These are phyloP conservation scores for Smittia sp. DNA, from an alignment of 2,888 invertebrate genomes.

Conservation along the genomic window DNA sequence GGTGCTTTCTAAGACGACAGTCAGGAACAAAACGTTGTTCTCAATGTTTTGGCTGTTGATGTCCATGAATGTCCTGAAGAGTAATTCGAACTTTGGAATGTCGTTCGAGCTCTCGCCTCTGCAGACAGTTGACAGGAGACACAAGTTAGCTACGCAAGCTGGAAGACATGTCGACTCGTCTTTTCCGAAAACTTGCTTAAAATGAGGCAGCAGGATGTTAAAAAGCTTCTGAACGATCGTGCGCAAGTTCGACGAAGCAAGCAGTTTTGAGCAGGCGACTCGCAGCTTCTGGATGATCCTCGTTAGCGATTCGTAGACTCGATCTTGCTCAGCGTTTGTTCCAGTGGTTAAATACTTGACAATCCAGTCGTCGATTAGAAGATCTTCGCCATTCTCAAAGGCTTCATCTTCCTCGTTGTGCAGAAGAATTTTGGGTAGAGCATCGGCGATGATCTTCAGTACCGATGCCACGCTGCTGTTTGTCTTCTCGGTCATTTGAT, in stretches of 20 bases:
- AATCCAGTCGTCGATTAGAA: slow-evolving; percentile 49
- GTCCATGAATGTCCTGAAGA: slow-evolving; percentile 47
- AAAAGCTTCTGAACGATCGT: slow-evolving; percentile 47
- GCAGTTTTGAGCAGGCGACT: not conserved
- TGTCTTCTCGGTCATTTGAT: slow-evolving; percentile 23
- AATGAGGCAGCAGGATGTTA: slow-evolving; percentile 49
- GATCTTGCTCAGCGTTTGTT: slow-evolving; percentile 49
- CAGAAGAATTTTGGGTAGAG: slow-evolving; percentile 48
- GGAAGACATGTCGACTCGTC: slow-evolving; percentile 49
- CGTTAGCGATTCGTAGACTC: slow-evolving; percentile 49
- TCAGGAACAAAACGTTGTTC: slow-evolving; percentile 47
- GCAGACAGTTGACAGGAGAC: slow-evolving; percentile 43
- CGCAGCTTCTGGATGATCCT: slow-evolving; percentile 47
- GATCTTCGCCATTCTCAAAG: slow-evolving; percentile 33
- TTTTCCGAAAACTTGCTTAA: slow-evolving; percentile 49
- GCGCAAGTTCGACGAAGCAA: slow-evolving; percentile 38
- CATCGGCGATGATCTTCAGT: slow-evolving; percentile 47
- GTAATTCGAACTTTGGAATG: slow-evolving; percentile 46
- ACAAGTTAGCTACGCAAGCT: slow-evolving; percentile 50
- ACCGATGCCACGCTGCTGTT: slow-evolving; percentile 43
- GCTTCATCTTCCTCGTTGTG: slow-evolving; percentile 43
- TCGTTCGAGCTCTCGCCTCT: slow-evolving; percentile 42
- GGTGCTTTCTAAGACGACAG: slow-evolving; percentile 46
- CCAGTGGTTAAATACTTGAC: slow-evolving; percentile 49
- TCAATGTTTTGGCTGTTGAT: slow-evolving; percentile 45